Evolutionary conservation across 2,888 invertebrate species (phyloP).

Genomic region (Drosophila recens): DNA sequence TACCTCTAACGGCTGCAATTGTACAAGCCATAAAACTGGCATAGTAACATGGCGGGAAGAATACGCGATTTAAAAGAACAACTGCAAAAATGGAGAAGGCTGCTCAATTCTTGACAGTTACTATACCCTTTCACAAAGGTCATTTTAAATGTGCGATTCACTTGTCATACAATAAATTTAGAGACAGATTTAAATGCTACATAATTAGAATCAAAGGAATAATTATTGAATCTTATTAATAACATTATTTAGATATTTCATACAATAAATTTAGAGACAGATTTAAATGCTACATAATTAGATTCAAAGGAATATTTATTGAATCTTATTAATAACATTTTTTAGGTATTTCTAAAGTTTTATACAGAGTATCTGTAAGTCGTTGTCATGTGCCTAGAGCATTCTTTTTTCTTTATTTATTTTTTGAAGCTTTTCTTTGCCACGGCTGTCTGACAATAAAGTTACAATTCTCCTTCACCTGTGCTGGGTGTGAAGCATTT

Average conservation of each 20-base stretch:
- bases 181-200: too few species aligned
- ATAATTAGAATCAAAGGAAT: too few species aligned
- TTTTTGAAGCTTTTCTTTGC: conserved; percentile 17
- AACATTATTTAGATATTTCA: neutral
- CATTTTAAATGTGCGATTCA: neutral
- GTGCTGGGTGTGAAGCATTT: neutral
- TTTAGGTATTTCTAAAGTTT: neutral
- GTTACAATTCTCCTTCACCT: conserved; percentile 15
- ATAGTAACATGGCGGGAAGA: conserved; percentile 1
- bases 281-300: too few species aligned
- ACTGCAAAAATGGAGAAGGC: neutral
- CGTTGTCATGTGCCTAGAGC: neutral
- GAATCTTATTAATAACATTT: neutral
- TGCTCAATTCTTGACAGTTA: conserved; percentile 2
- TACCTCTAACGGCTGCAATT: conserved; percentile 51
- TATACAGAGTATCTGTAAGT: neutral
- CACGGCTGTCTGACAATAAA: conserved; percentile 19
- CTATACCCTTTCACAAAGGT: too few species aligned
- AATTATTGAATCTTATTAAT: neutral
- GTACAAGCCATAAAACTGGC: conserved; percentile 51
- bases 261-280: too few species aligned
- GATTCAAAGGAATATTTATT: neutral
- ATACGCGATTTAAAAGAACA: conserved; percentile 12
- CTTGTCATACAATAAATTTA: neutral
- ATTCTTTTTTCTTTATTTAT: conserved; percentile 2